These are phyloP conservation scores for Ophiodon elongatus DNA, from an alignment of 2,113 vertebrate genomes.

Conservation along the genomic window DNA sequence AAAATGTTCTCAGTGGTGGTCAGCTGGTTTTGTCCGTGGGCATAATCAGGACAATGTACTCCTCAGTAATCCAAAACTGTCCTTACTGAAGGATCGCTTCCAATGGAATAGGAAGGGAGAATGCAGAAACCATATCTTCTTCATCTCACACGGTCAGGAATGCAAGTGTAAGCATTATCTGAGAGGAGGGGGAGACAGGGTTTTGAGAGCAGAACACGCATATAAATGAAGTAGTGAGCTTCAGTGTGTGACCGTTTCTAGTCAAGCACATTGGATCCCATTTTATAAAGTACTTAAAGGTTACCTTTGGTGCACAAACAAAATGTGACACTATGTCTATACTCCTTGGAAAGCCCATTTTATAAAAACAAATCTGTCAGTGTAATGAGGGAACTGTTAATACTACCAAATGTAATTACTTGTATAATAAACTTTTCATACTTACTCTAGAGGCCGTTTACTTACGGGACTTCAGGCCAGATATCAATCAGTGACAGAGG, in stretches of 20 bases:
- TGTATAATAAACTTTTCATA: slow-evolving; percentile 67
- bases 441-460: slow-evolving; percentile 60
- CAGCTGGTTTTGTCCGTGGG: slow-evolving; percentile 28
- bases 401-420: slow-evolving; percentile 64
- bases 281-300: slow-evolving; percentile 18
- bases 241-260: background rate
- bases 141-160: slow-evolving; percentile 52
- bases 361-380: slow-evolving; percentile 62
- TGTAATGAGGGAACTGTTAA: slow-evolving; percentile 68
- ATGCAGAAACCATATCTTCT: slow-evolving; percentile 52
- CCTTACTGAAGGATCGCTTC: slow-evolving; percentile 14
- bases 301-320: slow-evolving; percentile 29
- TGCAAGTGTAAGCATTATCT: slow-evolving; percentile 37
- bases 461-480: slow-evolving; percentile 44
- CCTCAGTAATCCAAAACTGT: slow-evolving; percentile 34
- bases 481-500: slow-evolving; percentile 66
- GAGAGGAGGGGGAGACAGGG: slow-evolving; percentile 19
- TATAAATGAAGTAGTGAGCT: slow-evolving; percentile 39
- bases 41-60: slow-evolving; percentile 14
- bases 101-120: slow-evolving; percentile 21
- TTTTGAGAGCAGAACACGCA: slow-evolving; percentile 21
- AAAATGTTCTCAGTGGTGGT: slow-evolving; percentile 21
- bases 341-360: slow-evolving; percentile 27
- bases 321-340: slow-evolving; percentile 25
- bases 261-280: background rate